Conservation (phyloP, 2,113 vertebrate genomes). For the Brachirus orientalis region DNA sequence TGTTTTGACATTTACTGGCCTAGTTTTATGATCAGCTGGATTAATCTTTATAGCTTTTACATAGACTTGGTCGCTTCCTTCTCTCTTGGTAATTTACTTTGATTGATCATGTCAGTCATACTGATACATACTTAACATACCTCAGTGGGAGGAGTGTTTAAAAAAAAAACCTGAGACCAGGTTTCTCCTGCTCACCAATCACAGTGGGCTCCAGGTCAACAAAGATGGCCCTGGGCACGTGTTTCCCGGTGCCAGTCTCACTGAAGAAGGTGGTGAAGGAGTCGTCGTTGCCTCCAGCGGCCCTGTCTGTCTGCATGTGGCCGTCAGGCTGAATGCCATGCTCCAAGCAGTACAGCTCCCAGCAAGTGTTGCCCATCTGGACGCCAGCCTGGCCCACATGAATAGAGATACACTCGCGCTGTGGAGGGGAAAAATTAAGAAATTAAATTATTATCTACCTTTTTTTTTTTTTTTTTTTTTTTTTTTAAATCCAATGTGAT, state of each 20-base stretch:
- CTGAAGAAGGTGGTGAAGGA: constrained; percentile 79
- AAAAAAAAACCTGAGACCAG: neutral
- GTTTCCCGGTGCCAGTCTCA: constrained; percentile 69
- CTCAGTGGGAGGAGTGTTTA: neutral
- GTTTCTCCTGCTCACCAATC: constrained; percentile 57
- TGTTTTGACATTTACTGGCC: neutral
- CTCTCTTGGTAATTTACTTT: neutral
- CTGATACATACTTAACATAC: too few species aligned
- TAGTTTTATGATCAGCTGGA: neutral
- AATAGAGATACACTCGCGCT: constrained; percentile 72
- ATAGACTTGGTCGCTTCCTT: neutral
- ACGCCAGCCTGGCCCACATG: constrained; percentile 70
- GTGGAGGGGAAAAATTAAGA: neutral
- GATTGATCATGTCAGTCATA: too few species aligned
- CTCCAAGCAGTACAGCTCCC: constrained; percentile 74
- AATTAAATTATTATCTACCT: neutral
- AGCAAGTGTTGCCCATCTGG: constrained; percentile 76
- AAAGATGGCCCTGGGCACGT: constrained; percentile 73
- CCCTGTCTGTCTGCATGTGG: constrained; percentile 49
- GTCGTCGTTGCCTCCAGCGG: constrained; percentile 47
- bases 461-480: too few species aligned
- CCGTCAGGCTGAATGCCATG: constrained; percentile 72
- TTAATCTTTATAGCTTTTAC: constrained; percentile 7
- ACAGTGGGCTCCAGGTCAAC: constrained; percentile 77
- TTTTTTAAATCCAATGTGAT: too few species aligned